Percentiles rank a stretch among this genome's conserved stretches.
Conservation (phyloP, 1,140 invertebrate species). For the Heliconius nattereri region DNA sequence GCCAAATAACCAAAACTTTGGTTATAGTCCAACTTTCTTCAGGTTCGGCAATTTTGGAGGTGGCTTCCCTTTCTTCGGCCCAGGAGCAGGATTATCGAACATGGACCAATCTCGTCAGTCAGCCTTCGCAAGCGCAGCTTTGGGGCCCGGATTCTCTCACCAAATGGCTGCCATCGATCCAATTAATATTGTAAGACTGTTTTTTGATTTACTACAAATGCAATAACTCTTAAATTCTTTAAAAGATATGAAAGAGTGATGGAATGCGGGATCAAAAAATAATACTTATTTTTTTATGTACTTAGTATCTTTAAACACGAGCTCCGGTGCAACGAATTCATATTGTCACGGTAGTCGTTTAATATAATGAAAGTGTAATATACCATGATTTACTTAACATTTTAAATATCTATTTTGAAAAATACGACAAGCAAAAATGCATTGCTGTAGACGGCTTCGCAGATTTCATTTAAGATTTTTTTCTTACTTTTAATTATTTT, state of each 20-base stretch:
- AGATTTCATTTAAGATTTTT: too few species aligned
- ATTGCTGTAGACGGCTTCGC: too few species aligned
- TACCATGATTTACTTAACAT: neutral
- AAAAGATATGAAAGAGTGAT: neutral
- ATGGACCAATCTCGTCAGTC: slow-evolving; percentile 50
- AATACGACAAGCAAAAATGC: neutral
- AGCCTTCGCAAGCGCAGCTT: slow-evolving; percentile 57
- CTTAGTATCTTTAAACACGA: neutral
- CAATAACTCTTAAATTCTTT: neutral
- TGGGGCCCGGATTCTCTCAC: slow-evolving; percentile 78
- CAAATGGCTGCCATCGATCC: slow-evolving; percentile 83
- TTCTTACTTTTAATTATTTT: too few species aligned
- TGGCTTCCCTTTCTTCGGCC: slow-evolving; percentile 51
- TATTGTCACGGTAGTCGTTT: neutral
- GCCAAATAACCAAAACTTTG: slow-evolving; percentile 31
- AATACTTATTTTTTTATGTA: neutral
- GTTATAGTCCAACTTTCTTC: slow-evolving; percentile 65
- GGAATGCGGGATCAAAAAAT: neutral
- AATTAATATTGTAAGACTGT: slow-evolving; percentile 80
- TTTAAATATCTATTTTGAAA: neutral
- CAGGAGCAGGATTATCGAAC: slow-evolving; percentile 31
- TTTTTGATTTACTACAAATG: neutral
- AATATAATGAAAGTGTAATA: neutral
- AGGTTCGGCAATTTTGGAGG: slow-evolving; percentile 56
- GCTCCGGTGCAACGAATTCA: neutral